Evolutionary conservation across 2,888 invertebrate species (phyloP).

Genomic region (Tanytarsus gracilentus): DNA sequence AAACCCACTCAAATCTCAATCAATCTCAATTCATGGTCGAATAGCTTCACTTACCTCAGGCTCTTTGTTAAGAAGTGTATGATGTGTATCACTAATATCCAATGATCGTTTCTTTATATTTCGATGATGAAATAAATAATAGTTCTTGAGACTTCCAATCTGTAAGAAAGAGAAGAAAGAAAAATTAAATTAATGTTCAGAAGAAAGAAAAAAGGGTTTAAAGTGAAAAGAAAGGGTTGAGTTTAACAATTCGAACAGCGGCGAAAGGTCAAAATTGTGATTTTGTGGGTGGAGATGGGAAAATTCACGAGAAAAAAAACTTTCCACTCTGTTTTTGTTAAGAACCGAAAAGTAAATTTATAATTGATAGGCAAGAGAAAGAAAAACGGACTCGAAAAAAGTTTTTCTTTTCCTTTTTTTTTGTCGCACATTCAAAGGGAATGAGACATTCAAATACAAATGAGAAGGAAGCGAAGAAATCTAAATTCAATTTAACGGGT

Average conservation of each 20-base stretch:
- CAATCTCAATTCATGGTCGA: too few species aligned
- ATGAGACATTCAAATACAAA: neutral
- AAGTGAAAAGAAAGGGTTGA: neutral
- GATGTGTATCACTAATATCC: slow-evolving; percentile 66
- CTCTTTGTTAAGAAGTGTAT: slow-evolving; percentile 66
- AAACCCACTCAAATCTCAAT: too few species aligned
- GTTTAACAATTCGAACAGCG: neutral
- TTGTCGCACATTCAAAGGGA: neutral
- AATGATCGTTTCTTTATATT: slow-evolving; percentile 78
- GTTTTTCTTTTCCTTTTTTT: neutral
- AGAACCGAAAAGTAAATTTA: neutral
- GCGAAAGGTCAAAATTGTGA: too few species aligned
- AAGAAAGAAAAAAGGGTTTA: neutral
- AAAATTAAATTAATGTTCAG: neutral
- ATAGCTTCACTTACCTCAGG: slow-evolving; percentile 54
- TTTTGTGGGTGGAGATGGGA: too few species aligned
- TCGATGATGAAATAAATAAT: slow-evolving; percentile 77
- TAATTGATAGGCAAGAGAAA: slow-evolving; percentile 7
- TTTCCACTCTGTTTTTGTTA: too few species aligned
- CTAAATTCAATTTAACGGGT: slow-evolving; percentile 28
- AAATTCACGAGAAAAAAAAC: neutral
- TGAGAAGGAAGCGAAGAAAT: neutral
- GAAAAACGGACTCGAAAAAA: neutral
- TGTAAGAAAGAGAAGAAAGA: slow-evolving; percentile 48
- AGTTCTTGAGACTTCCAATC: slow-evolving; percentile 82